Conservation (phyloP, 2,113 vertebrate genomes). For the Megaleporinus macrocephalus region DNA sequence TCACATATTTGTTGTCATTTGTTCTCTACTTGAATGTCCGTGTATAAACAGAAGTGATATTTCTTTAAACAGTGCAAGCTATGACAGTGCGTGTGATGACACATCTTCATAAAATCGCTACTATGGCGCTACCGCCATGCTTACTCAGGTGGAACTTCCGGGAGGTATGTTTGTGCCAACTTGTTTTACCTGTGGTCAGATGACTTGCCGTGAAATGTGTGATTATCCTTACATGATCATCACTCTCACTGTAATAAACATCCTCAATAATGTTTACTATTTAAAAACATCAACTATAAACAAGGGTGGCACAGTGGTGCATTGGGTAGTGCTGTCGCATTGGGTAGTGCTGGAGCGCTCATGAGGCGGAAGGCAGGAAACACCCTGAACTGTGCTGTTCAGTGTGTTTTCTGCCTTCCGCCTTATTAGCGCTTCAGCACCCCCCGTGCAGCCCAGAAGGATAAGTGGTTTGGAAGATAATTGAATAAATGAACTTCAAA, state of each 20-base stretch:
- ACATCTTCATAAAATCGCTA: not conserved
- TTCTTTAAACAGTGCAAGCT: constrained; percentile 29
- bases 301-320: too few species aligned
- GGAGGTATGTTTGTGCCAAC: constrained; percentile 2
- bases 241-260: not conserved
- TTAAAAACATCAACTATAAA: too few species aligned
- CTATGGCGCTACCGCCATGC: not conserved
- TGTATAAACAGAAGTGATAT: constrained; percentile 48
- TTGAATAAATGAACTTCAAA: too few species aligned
- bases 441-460: too few species aligned
- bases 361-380: too few species aligned
- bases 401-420: too few species aligned
- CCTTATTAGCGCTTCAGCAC: too few species aligned
- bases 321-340: too few species aligned
- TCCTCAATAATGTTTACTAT: too few species aligned
- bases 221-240: not conserved
- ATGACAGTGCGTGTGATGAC: constrained; percentile 19
- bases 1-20: constrained; percentile 37
- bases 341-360: too few species aligned
- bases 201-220: constrained; percentile 20
- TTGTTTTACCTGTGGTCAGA: constrained; percentile 7
- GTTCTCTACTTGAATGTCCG: constrained; percentile 29
- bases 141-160: constrained; percentile 33
- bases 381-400: too few species aligned
- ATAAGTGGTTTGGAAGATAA: too few species aligned